A percentile compares a stretch with the other conserved stretches of the same genome.
phyloP scores from a whole-genome alignment of 2,797 vertebrate genomes.

The Remorina albescens region DNA sequence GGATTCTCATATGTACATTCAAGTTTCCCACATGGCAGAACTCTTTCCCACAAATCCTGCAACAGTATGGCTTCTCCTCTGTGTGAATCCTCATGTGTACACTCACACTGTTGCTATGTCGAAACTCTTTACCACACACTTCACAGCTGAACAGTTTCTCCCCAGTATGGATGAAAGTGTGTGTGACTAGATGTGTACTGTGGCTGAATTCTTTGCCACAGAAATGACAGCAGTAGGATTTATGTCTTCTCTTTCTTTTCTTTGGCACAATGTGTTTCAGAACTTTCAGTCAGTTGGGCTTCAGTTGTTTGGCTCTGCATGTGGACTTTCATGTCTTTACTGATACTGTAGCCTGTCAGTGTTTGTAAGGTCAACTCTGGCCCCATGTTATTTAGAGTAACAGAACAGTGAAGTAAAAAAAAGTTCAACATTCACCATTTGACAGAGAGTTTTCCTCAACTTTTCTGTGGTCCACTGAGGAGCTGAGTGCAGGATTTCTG shows the following conservation, averaged over 20 bases:
- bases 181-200: slow-evolving; percentile 11
- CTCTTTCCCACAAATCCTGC: slow-evolving; percentile 29
- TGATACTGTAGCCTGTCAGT: not conserved
- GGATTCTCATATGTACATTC: slow-evolving; percentile 38
- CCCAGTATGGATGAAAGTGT: not conserved
- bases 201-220: slow-evolving; percentile 32
- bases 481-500: slow-evolving; percentile 8
- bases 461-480: not conserved
- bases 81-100: slow-evolving; percentile 42
- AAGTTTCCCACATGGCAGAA: slow-evolving; percentile 39
- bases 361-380: not conserved
- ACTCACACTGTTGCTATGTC: slow-evolving; percentile 29
- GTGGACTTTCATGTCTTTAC: not conserved
- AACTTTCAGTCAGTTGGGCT: not conserved
- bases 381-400: not conserved
- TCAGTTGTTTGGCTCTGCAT: not conserved
- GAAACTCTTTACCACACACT: slow-evolving; percentile 36
- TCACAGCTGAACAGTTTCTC: slow-evolving; percentile 19
- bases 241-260: not conserved
- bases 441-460: slow-evolving; percentile 6
- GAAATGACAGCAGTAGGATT: slow-evolving; percentile 1
- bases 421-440: not conserved
- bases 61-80: slow-evolving; percentile 17
- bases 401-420: slow-evolving; percentile 21
- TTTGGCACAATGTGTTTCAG: not conserved